Percentiles rank a stretch among this genome's conserved stretches.
These are phyloP conservation scores for Crioceris asparagi DNA, from an alignment of 2,888 invertebrate species.

Conservation along the genomic window DNA sequence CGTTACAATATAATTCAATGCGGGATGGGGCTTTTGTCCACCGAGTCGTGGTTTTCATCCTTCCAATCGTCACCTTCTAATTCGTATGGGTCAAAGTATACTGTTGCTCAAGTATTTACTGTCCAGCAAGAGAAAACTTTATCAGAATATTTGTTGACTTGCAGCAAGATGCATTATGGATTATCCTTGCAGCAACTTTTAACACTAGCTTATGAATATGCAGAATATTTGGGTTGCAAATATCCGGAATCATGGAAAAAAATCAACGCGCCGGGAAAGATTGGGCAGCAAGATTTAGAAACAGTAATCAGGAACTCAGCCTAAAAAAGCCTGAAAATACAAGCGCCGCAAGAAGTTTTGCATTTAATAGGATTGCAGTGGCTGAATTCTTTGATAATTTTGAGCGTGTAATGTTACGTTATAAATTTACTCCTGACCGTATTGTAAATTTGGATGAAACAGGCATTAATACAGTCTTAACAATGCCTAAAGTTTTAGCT, in stretches of 20 bases:
- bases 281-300: not conserved
- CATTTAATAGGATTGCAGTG: conserved; percentile 20
- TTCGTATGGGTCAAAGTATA: no score
- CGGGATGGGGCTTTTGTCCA: no score
- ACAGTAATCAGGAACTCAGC: conserved; percentile 12
- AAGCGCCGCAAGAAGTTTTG: conserved; percentile 19
- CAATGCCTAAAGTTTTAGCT: conserved; percentile 19
- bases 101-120: no score
- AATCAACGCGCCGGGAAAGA: conserved; percentile 1
- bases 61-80: no score
- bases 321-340: conserved; percentile 13
- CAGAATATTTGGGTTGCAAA: not conserved
- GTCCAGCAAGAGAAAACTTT: no score
- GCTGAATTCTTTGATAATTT: conserved; percentile 18
- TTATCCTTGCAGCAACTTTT: not conserved
- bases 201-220: conserved; percentile 1
- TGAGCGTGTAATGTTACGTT: conserved; percentile 5
- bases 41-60: no score
- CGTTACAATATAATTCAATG: no score
- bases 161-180: conserved; percentile 2
- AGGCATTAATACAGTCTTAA: conserved; percentile 18
- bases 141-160: no score
- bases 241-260: not conserved
- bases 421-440: conserved; percentile 10
- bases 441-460: conserved; percentile 21